These are phyloP conservation scores for Dynastes grantii DNA, from an alignment of 2,888 invertebrate species.

Conservation along the genomic window DNA sequence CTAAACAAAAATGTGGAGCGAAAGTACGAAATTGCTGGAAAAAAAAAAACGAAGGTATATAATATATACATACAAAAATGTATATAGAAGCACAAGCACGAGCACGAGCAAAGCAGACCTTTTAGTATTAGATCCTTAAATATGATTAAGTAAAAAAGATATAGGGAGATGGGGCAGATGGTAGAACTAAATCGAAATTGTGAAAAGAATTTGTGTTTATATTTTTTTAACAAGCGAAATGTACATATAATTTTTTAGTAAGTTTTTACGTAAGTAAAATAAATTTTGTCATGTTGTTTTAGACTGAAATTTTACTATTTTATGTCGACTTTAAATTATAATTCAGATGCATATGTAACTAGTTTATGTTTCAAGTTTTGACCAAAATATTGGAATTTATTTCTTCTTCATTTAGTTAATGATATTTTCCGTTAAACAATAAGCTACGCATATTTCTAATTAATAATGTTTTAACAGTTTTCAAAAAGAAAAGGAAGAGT, in stretches of 20 bases:
- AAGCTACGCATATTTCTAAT: background rate
- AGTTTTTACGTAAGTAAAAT: too few relatives aligned
- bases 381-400: too few relatives aligned
- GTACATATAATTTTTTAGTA: too few relatives aligned
- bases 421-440: too few relatives aligned
- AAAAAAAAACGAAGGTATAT: slow-evolving; percentile 49
- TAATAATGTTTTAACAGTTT: background rate
- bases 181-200: background rate
- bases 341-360: too few relatives aligned
- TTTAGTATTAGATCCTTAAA: background rate
- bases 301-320: too few relatives aligned
- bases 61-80: slow-evolving; percentile 48
- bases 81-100: slow-evolving; percentile 64
- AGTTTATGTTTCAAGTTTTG: too few relatives aligned
- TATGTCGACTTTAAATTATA: too few relatives aligned
- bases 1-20: slow-evolving; percentile 56
- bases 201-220: background rate
- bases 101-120: slow-evolving; percentile 60
- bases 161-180: background rate
- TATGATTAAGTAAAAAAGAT: background rate
- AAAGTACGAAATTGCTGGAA: slow-evolving; percentile 56
- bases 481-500: background rate
- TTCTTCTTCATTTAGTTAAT: too few relatives aligned
- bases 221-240: too few relatives aligned
- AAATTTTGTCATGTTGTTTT: too few relatives aligned